A percentile compares a stretch with the other conserved stretches of the same genome.
Conservation (phyloP, 2,888 invertebrate genomes). For the Lysandra bellargus region DNA sequence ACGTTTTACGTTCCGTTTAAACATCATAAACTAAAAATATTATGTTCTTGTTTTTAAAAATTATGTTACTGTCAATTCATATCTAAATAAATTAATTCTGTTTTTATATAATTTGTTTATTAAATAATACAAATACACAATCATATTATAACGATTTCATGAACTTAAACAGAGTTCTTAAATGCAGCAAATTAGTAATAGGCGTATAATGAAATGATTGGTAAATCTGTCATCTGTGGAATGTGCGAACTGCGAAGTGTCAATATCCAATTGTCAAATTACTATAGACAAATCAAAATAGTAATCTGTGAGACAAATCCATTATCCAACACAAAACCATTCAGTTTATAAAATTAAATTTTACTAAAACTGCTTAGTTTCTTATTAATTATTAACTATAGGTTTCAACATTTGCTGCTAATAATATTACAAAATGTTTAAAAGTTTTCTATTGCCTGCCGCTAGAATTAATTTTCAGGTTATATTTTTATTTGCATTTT, state of each 20-base stretch:
- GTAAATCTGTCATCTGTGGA: slow-evolving; percentile 1
- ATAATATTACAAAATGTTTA: slow-evolving; percentile 42
- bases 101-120: neutral
- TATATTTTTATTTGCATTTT: slow-evolving; percentile 41
- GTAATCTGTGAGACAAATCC: no score
- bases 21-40: neutral
- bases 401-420: neutral
- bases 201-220: neutral
- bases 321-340: neutral
- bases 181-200: neutral
- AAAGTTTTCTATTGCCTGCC: slow-evolving; percentile 51
- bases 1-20: slow-evolving; percentile 53
- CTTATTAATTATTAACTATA: neutral
- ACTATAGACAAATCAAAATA: no score
- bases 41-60: no score
- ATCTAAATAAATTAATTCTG: neutral
- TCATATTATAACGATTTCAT: no score
- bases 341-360: neutral
- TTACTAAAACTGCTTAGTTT: neutral
- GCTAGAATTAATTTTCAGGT: slow-evolving; percentile 62
- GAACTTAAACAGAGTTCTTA: neutral
- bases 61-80: neutral
- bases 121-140: neutral
- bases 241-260: slow-evolving; percentile 15
- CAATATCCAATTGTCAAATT: neutral